Conservation (phyloP, 2,113 vertebrate genomes). For the Siniperca knerii region DNA sequence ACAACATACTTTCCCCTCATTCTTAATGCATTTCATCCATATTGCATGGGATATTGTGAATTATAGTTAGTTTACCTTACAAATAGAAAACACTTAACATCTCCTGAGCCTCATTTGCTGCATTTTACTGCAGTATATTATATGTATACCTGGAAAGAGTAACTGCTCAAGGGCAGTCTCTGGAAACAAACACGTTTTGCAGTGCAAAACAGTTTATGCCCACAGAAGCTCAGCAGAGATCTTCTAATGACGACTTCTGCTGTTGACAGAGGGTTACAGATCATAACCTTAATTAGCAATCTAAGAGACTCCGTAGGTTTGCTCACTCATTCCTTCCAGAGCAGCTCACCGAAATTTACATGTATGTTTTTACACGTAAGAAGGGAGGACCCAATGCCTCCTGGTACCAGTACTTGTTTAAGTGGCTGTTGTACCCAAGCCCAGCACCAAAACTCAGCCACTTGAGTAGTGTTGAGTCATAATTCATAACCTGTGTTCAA, state of each 20-base stretch:
- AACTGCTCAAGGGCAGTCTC: conserved; percentile 2
- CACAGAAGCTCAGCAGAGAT: neutral
- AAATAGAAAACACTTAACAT: conserved; percentile 38
- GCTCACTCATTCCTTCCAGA: neutral
- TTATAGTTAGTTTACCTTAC: conserved; percentile 29
- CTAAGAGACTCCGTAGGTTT: neutral
- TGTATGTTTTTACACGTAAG: neutral
- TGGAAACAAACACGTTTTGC: conserved; percentile 14
- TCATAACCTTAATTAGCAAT: neutral
- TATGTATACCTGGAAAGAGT: neutral
- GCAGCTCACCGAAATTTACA: neutral
- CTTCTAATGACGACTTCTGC: neutral
- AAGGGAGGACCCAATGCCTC: neutral
- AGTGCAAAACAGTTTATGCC: neutral
- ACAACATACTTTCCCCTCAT: conserved; percentile 35
- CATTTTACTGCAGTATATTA: neutral
- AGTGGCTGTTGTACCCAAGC: neutral
- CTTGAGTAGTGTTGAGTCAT: neutral
- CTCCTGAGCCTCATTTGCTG: neutral
- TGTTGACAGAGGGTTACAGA: neutral
- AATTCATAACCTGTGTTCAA: neutral
- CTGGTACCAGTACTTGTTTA: neutral
- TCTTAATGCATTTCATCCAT: conserved; percentile 73
- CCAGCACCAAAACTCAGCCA: neutral
- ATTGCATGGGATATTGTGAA: conserved; percentile 56